Evolutionary conservation across 2,113 vertebrate genomes (phyloP).

Genomic region (Podarcis raffonei): DNA sequence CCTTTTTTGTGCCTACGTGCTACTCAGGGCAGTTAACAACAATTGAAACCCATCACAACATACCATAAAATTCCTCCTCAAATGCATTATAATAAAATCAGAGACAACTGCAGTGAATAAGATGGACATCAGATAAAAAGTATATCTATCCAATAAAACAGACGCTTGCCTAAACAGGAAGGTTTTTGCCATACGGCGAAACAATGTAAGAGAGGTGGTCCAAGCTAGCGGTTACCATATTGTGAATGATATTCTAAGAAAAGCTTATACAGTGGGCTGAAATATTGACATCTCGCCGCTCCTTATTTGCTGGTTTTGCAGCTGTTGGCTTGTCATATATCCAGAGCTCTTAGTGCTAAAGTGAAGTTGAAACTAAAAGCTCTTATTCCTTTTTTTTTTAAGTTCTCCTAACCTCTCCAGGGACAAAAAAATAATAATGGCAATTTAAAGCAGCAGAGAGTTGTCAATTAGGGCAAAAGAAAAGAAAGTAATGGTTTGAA

Average conservation of each 20-base stretch:
- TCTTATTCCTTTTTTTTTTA: slow-evolving; percentile 68
- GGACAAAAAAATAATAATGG: slow-evolving; percentile 74
- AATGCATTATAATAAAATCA: not conserved
- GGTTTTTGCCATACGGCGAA: not conserved
- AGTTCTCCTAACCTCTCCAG: slow-evolving; percentile 75
- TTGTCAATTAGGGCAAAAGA: slow-evolving; percentile 78
- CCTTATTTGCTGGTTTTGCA: slow-evolving; percentile 30
- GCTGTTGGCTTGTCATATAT: slow-evolving; percentile 18
- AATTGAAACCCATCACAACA: slow-evolving; percentile 11
- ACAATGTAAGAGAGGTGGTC: not conserved
- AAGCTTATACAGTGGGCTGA: slow-evolving; percentile 34
- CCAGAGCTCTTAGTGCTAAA: slow-evolving; percentile 60
- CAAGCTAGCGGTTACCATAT: not conserved
- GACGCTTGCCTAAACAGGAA: not conserved
- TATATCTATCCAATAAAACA: not conserved
- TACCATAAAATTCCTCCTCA: not conserved
- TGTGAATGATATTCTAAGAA: slow-evolving; percentile 17
- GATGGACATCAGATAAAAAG: not conserved
- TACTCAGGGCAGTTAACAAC: not conserved
- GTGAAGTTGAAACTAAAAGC: slow-evolving; percentile 77
- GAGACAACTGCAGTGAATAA: not conserved
- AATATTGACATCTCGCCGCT: not conserved
- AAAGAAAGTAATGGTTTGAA: slow-evolving; percentile 62
- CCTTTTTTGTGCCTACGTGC: not conserved
- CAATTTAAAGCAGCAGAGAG: slow-evolving; percentile 76